Evolutionary conservation across 2,888 invertebrate genomes (phyloP), one percentile per base, ranked within the genome.

Genomic region (Napeogenes sylphis): DNA sequence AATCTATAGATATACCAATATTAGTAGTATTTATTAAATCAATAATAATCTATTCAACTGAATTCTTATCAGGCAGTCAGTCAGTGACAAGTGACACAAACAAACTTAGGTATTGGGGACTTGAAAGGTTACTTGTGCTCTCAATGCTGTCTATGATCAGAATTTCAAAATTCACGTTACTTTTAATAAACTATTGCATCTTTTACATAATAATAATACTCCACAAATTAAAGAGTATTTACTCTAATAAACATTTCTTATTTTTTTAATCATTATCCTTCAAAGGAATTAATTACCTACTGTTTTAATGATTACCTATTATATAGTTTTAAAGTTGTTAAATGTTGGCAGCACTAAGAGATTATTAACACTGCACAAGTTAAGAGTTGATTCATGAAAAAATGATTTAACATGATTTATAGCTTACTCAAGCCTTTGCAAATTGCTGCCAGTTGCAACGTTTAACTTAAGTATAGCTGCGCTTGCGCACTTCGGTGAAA

Each of bases 381-480:
- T 68, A 61, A 69, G 69, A 69, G 70, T 21, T 68, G 72, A 73
- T 74, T 85, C 88, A 88, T 88, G 87, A 86, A 89, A 87, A 87
- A 87, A 89, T 87, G 87, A 88, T 88, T 89, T 83, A 77, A 71
- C 80, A 79, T 82, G 90, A 90, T 90, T 90, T 90, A 90, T 90
- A 85, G 90, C 90, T 90, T 85, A 90, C 83, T 90, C 90, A 87
- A 78, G 72, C 72, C 76, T 70, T 74, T 73, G 84, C 82, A 88
- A 89, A 90, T 90, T 89, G 85, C 85, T 73, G 78, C 76, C 84
- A 81, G 85, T 87, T 87, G 79, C 82, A 81, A 83, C 89, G 88
- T 87, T 90, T 90, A 90, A 88, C 82, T 84, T 88, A 90, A 90
- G 81, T 84, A 84, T 79, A 71, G 73, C 82, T 84, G 83, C 84